phyloP scores from a whole-genome alignment of 2,797 vertebrate genomes.

The Ctenosaura bakeri region DNA sequence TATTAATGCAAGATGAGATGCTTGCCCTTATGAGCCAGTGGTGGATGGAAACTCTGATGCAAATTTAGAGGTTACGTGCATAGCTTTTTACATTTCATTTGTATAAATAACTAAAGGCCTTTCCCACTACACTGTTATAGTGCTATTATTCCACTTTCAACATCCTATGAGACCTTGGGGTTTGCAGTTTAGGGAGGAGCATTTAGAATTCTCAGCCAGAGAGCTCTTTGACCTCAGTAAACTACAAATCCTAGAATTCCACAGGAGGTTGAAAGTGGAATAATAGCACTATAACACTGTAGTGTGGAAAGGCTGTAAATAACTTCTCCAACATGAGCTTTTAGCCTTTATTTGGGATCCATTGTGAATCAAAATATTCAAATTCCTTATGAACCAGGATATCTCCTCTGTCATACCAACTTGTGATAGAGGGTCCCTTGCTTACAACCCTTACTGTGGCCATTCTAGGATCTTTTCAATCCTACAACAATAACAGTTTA shows the following conservation, averaged over 20 bases:
- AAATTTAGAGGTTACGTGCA: not conserved
- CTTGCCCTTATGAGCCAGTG: not conserved
- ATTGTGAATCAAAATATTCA: too few species aligned
- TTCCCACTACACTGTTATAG: too few species aligned
- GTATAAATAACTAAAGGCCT: not conserved
- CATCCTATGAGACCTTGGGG: too few species aligned
- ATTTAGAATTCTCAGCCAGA: too few species aligned
- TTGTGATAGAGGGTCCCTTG: not conserved
- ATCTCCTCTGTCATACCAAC: not conserved
- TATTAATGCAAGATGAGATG: not conserved
- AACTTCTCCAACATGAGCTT: not conserved
- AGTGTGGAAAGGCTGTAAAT: not conserved
- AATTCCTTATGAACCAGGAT: not conserved
- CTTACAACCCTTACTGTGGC: not conserved
- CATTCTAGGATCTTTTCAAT: not conserved
- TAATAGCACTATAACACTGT: too few species aligned
- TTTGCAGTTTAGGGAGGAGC: too few species aligned
- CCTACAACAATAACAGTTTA: not conserved
- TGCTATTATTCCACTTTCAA: too few species aligned
- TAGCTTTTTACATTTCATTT: not conserved
- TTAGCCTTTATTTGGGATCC: too few species aligned
- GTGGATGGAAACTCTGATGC: not conserved
- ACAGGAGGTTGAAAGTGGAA: too few species aligned
- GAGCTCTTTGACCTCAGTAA: too few species aligned
- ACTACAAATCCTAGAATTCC: too few species aligned